phyloP scores from a whole-genome alignment of 1,140 invertebrate genomes.

The Brachionus asplanchnoidis region DNA sequence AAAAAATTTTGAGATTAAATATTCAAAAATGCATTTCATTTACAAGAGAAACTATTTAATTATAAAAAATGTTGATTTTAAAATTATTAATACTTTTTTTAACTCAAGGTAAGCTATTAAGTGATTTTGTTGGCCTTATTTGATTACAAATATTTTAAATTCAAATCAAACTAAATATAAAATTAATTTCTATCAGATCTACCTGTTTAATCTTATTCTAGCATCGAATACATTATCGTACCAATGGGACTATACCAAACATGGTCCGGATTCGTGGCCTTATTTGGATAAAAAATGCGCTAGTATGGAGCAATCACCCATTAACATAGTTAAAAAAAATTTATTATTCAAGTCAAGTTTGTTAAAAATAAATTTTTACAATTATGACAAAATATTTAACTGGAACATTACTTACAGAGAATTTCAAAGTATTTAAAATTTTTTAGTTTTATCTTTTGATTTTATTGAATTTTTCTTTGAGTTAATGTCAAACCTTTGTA shows the following conservation, averaged over 20 bases:
- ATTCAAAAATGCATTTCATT: background rate
- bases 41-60: too few species aligned
- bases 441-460: too few species aligned
- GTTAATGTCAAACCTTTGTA: background rate
- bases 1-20: background rate
- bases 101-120: too few species aligned
- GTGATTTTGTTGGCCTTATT: too few species aligned
- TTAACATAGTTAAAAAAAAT: slow-evolving; percentile 37
- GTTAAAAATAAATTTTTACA: slow-evolving; percentile 43
- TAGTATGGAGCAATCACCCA: background rate
- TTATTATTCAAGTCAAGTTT: slow-evolving; percentile 44
- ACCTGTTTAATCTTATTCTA: too few species aligned
- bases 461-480: background rate
- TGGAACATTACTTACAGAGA: slow-evolving; percentile 42
- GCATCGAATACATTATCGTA: background rate
- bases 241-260: slow-evolving; percentile 2
- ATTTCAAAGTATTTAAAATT: too few species aligned
- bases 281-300: slow-evolving; percentile 42
- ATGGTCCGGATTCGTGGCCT: slow-evolving; percentile 47
- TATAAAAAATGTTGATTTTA: too few species aligned
- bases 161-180: too few species aligned
- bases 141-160: too few species aligned
- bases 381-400: slow-evolving; percentile 43
- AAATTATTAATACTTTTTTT: too few species aligned
- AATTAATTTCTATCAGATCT: too few species aligned